Evolutionary conservation across 2,113 vertebrate genomes (phyloP), one percentile per base, ranked within the genome.

Genomic region (Egretta garzetta): DNA sequence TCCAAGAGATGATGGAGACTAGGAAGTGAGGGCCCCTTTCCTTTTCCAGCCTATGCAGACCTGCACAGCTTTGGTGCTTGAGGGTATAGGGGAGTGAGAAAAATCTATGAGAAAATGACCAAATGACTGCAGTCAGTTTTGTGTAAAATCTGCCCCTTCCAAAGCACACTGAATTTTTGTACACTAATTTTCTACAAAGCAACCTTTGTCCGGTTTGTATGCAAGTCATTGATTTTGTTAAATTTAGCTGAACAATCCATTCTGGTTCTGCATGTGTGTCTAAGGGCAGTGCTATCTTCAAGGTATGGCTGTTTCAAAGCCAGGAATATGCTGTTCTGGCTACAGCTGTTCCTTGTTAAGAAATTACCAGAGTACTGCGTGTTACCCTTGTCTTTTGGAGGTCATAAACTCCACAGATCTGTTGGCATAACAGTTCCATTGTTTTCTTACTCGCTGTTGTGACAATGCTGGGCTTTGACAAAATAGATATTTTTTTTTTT

Each of bases 141-240:
- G 4, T 89, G n/a, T 80, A 66, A 77, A 19, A 59, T 67, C 55
- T 64, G n/a, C 10, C 26, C 30, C 26, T 93, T 84, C 35, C 39
- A 47, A 89, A 81, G 23, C 14, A 14, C 52, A 14, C 41, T 62
- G 73, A 63, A 37, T 14, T 91, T 77, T 71, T 49, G 21, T 68
- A 28, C 9, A 2, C 23, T 47, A 2, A 9, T 52, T 81, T 94
- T 66, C 21, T 63, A 4, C 0, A 0, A 20, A 45, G 14, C 23
- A 58, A 35, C 64, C 45, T 93, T 90, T 89, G 28, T 33, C 39
- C 18, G 1, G 13, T 59, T 91, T 84, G 20, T 37, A 8, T 63
- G 45, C 53, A 33, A 45, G 47, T 67, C 27, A 75, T 22, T 45
- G 60, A 74, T 79, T 77, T 93, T 88, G 49, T 63, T 88, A 41